phyloP scores from a whole-genome alignment of 2,797 vertebrate genomes.

The Labroides dimidiatus region DNA sequence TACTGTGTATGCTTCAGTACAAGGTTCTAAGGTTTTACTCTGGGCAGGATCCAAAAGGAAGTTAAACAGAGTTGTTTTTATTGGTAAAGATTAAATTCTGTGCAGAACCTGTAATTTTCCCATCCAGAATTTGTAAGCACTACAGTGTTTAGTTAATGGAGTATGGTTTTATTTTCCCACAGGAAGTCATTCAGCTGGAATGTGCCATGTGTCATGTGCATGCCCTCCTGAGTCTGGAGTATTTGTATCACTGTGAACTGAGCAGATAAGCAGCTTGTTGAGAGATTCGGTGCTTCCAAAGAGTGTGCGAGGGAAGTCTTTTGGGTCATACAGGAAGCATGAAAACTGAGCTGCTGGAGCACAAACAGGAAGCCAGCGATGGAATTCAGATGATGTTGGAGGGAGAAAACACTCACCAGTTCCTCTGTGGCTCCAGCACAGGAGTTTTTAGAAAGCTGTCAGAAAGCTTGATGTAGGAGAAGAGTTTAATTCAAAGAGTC shows the following conservation, averaged over 20 bases:
- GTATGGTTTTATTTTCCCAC: constrained; percentile 10
- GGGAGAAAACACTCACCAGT: constrained; percentile 55
- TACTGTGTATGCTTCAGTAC: no score
- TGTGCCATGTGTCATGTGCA: constrained; percentile 1
- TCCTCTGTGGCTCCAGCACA: constrained; percentile 53
- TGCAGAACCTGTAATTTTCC: no score
- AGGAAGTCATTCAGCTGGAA: constrained; percentile 4
- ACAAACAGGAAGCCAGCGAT: constrained; percentile 79
- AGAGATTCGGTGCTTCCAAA: constrained; percentile 55
- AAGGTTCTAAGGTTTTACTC: no score
- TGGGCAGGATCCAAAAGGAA: no score
- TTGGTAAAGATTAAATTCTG: no score
- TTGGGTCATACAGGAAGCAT: constrained; percentile 71
- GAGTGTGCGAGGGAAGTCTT: constrained; percentile 63
- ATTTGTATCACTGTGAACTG: constrained; percentile 58
- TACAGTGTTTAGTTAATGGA: neutral
- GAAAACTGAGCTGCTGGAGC: constrained; percentile 66
- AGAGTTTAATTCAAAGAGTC: neutral
- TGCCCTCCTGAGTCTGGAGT: constrained; percentile 33
- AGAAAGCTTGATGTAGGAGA: constrained; percentile 37
- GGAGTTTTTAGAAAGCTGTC: constrained; percentile 58
- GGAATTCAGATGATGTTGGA: constrained; percentile 66
- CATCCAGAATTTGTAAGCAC: neutral
- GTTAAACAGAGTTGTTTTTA: no score
- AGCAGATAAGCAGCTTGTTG: constrained; percentile 71